phyloP scores from a whole-genome alignment of 1,140 invertebrate genomes.

The Drosophila persimilis region DNA sequence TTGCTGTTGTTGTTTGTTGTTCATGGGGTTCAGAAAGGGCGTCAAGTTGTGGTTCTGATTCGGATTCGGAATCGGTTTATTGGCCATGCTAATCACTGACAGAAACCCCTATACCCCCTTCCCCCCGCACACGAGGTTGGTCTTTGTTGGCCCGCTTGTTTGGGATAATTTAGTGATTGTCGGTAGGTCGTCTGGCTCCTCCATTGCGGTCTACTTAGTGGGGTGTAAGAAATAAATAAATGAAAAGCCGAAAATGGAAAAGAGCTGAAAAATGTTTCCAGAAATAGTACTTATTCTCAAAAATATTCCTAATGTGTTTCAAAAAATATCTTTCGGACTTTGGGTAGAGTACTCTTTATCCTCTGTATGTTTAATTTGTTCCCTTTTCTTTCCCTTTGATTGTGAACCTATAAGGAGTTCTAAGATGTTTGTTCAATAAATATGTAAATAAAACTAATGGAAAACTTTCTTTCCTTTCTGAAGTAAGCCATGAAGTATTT shows the following conservation, averaged over 20 bases:
- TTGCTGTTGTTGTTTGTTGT: slow-evolving; percentile 12
- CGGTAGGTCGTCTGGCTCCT: background rate
- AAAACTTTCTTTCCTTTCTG: no score
- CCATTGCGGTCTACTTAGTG: background rate
- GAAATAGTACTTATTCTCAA: no score
- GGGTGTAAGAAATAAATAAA: background rate
- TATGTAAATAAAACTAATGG: no score
- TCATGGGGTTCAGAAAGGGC: slow-evolving; percentile 42
- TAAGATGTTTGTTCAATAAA: no score
- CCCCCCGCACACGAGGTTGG: background rate
- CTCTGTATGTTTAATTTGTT: no score
- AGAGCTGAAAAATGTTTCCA: no score
- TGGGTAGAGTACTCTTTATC: no score
- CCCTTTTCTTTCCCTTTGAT: no score
- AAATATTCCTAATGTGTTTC: no score
- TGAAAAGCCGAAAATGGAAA: background rate
- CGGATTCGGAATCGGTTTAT: slow-evolving; percentile 55
- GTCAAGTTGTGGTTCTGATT: slow-evolving; percentile 49
- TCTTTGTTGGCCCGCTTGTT: slow-evolving; percentile 14
- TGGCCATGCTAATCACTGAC: slow-evolving; percentile 56
- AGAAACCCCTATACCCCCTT: background rate
- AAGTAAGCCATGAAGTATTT: no score
- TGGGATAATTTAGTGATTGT: slow-evolving; percentile 28
- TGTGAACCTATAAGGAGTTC: no score
- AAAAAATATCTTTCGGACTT: no score